These are phyloP conservation scores for Gorsachius goisagi DNA, from an alignment of 2,113 vertebrate genomes.

Conservation along the genomic window DNA sequence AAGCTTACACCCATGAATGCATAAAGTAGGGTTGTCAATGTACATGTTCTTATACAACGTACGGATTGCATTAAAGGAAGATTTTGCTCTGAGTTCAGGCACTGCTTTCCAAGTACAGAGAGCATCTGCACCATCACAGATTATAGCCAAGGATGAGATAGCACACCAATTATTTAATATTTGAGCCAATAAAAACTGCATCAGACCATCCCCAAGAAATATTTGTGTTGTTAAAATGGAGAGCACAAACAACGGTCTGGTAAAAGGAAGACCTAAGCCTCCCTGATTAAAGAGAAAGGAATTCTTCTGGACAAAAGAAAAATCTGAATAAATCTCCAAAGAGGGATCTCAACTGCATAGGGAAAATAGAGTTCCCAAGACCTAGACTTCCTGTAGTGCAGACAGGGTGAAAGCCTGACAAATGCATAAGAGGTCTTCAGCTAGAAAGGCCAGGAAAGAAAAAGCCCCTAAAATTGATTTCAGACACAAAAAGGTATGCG, in stretches of 20 bases:
- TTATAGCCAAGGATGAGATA: conserved; percentile 35
- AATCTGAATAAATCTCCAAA: background rate
- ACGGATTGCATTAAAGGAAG: background rate
- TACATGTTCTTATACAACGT: background rate
- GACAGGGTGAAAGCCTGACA: background rate
- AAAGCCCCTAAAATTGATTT: background rate
- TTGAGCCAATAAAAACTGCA: conserved; percentile 41
- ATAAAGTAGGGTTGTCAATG: background rate
- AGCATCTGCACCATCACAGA: conserved; percentile 21
- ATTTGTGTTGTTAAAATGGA: background rate
- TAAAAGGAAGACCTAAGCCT: conserved; percentile 7
- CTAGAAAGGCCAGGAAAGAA: background rate
- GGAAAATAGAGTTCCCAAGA: background rate
- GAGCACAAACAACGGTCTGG: background rate
- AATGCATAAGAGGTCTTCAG: background rate
- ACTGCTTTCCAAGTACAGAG: background rate
- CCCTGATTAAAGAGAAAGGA: background rate
- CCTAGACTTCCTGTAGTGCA: background rate
- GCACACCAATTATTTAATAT: conserved; percentile 26
- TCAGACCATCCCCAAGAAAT: conserved; percentile 12
- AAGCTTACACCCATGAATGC: background rate
- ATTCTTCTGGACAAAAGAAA: background rate
- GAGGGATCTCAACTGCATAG: background rate
- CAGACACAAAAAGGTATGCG: background rate
- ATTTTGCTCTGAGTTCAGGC: conserved; percentile 16